A percentile compares a stretch with the other conserved stretches of the same genome.
These are phyloP conservation scores for Catharus minimus DNA, from an alignment of 2,113 vertebrate species.

Conservation along the genomic window DNA sequence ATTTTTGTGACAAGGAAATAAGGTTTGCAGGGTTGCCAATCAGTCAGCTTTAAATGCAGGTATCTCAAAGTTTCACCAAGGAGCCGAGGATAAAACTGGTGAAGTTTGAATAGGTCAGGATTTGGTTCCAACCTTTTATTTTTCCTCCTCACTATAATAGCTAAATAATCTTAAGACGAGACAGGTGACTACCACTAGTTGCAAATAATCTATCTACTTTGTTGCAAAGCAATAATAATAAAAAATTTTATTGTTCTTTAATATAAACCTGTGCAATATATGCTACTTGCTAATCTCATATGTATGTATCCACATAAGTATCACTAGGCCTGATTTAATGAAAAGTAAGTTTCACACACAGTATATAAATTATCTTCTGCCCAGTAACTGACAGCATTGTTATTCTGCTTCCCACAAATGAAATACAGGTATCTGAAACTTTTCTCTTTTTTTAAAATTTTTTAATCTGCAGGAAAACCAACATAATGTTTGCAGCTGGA, in stretches of 20 bases:
- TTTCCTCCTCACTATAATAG: neutral
- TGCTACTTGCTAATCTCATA: neutral
- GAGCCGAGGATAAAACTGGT: neutral
- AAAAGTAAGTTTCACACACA: constrained; percentile 8
- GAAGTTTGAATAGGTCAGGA: neutral
- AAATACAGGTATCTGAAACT: neutral
- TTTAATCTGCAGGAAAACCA: neutral
- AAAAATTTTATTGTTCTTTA: neutral
- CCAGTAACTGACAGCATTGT: neutral
- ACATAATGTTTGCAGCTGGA: neutral
- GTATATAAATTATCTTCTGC: constrained; percentile 4
- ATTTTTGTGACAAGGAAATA: neutral
- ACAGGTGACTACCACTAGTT: neutral
- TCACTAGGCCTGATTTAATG: neutral
- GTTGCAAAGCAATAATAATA: neutral
- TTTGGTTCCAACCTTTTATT: neutral
- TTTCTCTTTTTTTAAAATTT: neutral
- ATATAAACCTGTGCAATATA: neutral
- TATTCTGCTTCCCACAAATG: constrained; percentile 29
- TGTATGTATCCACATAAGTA: neutral
- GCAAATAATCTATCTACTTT: neutral
- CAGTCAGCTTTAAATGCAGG: neutral
- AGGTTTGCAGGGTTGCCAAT: neutral
- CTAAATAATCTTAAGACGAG: neutral
- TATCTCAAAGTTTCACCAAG: neutral